phyloP scores from a whole-genome alignment of 2,797 vertebrate species.

The Leuciscus waleckii region DNA sequence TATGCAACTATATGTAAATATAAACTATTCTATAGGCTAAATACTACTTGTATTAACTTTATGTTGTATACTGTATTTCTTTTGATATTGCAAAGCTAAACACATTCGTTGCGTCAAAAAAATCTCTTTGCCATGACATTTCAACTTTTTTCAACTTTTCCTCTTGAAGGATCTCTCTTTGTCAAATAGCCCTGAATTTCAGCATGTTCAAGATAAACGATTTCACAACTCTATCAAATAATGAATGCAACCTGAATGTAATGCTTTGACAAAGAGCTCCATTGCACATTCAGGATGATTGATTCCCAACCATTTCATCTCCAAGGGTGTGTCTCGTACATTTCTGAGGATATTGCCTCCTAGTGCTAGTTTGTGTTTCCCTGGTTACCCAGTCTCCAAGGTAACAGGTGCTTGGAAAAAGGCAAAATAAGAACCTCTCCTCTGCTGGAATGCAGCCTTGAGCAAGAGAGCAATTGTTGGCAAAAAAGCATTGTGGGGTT shows the following conservation, averaged over 20 bases:
- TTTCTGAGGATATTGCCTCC: slow-evolving; percentile 46
- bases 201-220: background rate
- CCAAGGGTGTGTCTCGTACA: slow-evolving; percentile 53
- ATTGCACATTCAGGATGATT: slow-evolving; percentile 47
- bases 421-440: slow-evolving; percentile 52
- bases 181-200: background rate
- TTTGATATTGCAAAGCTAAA: background rate
- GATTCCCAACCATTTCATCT: slow-evolving; percentile 36
- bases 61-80: too few species aligned
- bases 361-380: slow-evolving; percentile 59
- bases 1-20: too few species aligned
- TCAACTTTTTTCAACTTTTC: background rate
- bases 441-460: slow-evolving; percentile 61
- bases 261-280: slow-evolving; percentile 37
- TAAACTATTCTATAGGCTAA: background rate
- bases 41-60: too few species aligned
- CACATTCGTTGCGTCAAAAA: too few species aligned
- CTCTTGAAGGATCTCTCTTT: background rate
- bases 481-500: slow-evolving; percentile 52
- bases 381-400: slow-evolving; percentile 65
- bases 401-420: slow-evolving; percentile 67
- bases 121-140: background rate
- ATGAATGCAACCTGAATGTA: background rate
- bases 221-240: slow-evolving; percentile 1
- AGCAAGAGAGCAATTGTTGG: slow-evolving; percentile 53